Conservation (phyloP, 2,113 vertebrate species). For the Nicator chloris region DNA sequence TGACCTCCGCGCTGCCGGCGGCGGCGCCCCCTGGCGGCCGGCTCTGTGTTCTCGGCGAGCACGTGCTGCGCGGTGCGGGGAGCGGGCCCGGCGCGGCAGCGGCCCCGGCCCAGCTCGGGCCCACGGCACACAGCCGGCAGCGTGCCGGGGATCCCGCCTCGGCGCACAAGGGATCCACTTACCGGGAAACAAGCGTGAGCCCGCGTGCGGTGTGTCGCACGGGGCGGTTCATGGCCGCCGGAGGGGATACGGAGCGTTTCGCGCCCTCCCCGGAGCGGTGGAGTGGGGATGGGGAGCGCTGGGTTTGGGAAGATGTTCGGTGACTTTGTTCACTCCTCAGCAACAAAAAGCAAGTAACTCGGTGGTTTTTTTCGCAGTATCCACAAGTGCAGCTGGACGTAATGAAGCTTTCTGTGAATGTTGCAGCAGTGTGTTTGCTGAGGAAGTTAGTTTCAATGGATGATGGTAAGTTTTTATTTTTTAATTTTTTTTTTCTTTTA, state of each 20-base stretch:
- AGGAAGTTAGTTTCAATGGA: not conserved
- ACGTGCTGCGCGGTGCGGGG: not conserved
- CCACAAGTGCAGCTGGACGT: not conserved
- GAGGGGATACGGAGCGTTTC: not conserved
- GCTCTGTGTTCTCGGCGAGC: not conserved
- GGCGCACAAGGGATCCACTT: rapidly evolving
- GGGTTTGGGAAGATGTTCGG: not conserved
- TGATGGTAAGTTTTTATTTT: not conserved
- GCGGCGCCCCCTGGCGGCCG: not conserved
- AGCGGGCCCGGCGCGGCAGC: not conserved
- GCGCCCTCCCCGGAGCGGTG: not conserved
- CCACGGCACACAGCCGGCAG: not conserved
- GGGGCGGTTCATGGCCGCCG: not conserved
- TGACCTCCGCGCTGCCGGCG: not conserved
- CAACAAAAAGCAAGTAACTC: not conserved
- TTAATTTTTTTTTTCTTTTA: no score
- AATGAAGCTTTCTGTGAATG: not conserved
- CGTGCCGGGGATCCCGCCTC: rapidly evolving
- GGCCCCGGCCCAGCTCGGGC: not conserved
- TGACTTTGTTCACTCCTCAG: not conserved
- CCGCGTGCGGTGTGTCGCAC: not conserved
- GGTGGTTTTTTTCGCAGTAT: not conserved
- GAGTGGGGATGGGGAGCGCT: not conserved
- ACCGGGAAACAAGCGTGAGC: rapidly evolving
- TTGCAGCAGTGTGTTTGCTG: not conserved